Evolutionary conservation across 2,797 vertebrate species (phyloP), one percentile per base, ranked within the genome.

Genomic region (Danio tinwini): DNA sequence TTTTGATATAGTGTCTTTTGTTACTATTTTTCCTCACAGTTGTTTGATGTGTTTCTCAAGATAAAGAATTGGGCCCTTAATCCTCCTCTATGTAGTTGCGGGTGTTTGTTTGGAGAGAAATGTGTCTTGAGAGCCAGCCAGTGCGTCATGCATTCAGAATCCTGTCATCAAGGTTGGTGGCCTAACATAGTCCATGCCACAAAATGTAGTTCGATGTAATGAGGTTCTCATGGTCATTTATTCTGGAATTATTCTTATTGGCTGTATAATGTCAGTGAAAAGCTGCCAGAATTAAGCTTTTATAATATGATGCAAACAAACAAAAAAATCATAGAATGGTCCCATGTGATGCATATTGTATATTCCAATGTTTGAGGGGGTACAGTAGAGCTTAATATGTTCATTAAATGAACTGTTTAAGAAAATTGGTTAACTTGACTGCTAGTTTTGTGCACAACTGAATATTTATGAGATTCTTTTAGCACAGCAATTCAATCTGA

Each of bases 131-230:
- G 47, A 40, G 29, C 45, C 44, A 49, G 16, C 7, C n/a, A 21
- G 12, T 64, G 14, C 21, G 42, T 56, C 52, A 56, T 12, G 0
- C 37, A 52, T 63, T 42, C 44, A 50, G 47, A 74, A 52, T 21
- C 37, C 12, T 42, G 12, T 19, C n/a, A 76, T 63, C 5, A 50
- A 74, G 73, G 58, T 74, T 61, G 45, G 56, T 74, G 21, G 29
- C 16, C 42, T 19, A 42, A 52, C 50, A 42, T 17, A 16, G 17
- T 21, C 16, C 37, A 53, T 53, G 10, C 59, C 10, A 12, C 49
- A 21, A 70, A 16, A 12, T 55, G 68, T 68, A 37, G 47, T 10
- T 50, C 5, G 7, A 39, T 50, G 47, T 63, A 6, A 67, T 0
- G 0, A 17, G 6, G 62, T 64, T 59, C 17, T 6, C 19, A 50